phyloP scores from a whole-genome alignment of 2,797 vertebrate genomes.

The Pseudocheirus occidentalis region DNA sequence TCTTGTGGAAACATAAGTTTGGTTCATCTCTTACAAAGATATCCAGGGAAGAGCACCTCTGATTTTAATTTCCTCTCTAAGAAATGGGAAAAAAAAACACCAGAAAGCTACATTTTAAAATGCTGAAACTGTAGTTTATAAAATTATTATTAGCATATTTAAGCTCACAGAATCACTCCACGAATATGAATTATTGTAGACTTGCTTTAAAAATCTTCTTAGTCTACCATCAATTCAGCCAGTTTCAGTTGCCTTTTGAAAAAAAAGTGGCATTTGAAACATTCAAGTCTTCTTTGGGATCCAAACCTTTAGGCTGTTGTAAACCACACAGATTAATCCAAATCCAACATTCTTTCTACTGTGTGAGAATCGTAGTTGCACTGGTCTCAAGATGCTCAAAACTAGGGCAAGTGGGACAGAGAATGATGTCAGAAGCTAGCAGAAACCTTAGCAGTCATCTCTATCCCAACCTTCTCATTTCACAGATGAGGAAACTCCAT shows the following conservation, averaged over 20 bases:
- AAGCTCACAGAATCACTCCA: neutral
- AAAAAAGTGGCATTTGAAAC: neutral
- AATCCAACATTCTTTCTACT: neutral
- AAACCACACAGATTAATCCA: neutral
- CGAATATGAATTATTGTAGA: neutral
- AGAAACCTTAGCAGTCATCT: neutral
- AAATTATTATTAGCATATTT: neutral
- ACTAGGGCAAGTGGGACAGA: neutral
- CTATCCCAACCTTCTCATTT: neutral
- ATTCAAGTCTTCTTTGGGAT: neutral
- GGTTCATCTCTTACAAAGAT: slow-evolving; percentile 30
- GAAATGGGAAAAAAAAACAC: slow-evolving; percentile 22
- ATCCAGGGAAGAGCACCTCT: neutral
- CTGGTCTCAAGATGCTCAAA: neutral
- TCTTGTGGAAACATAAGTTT: too few relatives aligned
- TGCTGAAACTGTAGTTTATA: neutral
- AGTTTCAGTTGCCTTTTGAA: neutral
- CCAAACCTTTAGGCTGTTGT: neutral
- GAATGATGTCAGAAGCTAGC: neutral
- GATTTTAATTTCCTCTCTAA: slow-evolving; percentile 38
- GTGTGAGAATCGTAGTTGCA: neutral
- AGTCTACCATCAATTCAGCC: neutral
- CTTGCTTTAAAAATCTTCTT: neutral
- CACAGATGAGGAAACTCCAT: neutral
- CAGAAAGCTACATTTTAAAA: slow-evolving; percentile 22